Conservation (phyloP, 1,140 invertebrate species). For the Pseudomyrmex sp. region DNA sequence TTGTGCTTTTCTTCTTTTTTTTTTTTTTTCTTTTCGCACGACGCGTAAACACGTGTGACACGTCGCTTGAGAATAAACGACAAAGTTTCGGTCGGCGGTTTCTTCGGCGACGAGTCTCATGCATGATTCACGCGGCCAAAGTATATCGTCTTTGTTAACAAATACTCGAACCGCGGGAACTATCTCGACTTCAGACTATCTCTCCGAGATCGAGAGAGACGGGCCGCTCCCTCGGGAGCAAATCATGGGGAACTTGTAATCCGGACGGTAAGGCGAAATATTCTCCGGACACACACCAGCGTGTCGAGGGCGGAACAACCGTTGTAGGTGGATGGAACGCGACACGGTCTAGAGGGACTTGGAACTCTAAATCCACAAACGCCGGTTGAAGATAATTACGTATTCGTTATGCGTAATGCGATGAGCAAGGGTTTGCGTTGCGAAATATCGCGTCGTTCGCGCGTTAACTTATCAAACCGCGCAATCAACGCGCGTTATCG, state of each 20-base stretch:
- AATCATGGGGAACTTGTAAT: conserved; percentile 74
- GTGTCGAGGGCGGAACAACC: conserved; percentile 54
- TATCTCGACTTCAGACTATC: conserved; percentile 57
- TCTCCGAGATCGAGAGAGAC: conserved; percentile 55
- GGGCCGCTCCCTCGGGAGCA: conserved; percentile 69
- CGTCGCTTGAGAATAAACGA: not conserved
- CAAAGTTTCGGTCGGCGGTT: conserved; percentile 29
- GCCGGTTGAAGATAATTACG: conserved; percentile 44
- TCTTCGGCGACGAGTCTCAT: not conserved
- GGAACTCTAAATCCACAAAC: conserved; percentile 48
- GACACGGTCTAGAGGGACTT: conserved; percentile 56
- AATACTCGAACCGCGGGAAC: conserved; percentile 22
- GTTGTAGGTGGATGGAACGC: conserved; percentile 57
- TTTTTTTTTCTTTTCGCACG: not conserved
- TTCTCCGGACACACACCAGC: conserved; percentile 62
- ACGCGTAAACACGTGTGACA: not conserved
- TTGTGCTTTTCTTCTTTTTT: not conserved
- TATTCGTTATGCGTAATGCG: conserved; percentile 46
- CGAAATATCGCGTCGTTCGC: conserved; percentile 19
- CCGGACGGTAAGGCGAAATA: conserved; percentile 35
- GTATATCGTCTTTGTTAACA: conserved; percentile 63
- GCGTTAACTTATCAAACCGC: conserved; percentile 5
- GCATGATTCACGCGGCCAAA: conserved; percentile 59
- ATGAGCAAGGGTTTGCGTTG: not conserved
- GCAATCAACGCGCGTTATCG: not conserved